Evolutionary conservation across 2,113 vertebrate genomes (phyloP).

Genomic region (Calidris pugnax): DNA sequence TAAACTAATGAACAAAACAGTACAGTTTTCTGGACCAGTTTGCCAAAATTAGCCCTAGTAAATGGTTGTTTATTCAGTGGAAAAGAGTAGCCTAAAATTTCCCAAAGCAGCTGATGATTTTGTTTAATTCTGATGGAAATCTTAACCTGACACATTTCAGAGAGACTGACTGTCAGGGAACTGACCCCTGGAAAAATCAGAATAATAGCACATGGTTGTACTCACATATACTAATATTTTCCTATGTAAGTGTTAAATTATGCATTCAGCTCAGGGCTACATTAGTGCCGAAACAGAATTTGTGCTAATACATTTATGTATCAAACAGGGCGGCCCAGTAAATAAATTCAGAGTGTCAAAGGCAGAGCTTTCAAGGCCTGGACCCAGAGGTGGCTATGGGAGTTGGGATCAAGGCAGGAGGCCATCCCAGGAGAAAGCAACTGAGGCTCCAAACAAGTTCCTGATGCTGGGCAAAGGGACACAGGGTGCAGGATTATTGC

Average conservation of each 20-base stretch:
- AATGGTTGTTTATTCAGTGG: not conserved
- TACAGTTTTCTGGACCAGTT: not conserved
- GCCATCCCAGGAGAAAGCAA: not conserved
- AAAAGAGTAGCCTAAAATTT: not conserved
- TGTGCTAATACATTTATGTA: not conserved
- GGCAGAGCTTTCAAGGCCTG: not conserved
- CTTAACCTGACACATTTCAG: not conserved
- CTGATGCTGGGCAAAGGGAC: not conserved
- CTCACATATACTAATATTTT: not conserved
- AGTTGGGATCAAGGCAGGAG: not conserved
- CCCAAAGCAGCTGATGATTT: not conserved
- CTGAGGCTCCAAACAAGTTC: not conserved
- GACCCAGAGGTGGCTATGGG: not conserved
- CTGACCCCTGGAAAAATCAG: not conserved
- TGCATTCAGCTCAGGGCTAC: not conserved
- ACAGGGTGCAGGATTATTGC: not conserved
- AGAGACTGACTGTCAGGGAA: not conserved
- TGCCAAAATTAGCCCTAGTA: not conserved
- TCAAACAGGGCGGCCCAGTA: not conserved
- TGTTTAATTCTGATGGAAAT: not conserved
- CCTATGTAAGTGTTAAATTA: not conserved
- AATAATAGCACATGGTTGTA: not conserved
- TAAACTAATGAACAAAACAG: not conserved
- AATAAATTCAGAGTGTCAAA: not conserved
- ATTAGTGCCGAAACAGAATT: not conserved